Percentiles rank a stretch among this genome's conserved stretches.
These are phyloP conservation scores for Coptotermes formosanus DNA, from an alignment of 1,140 invertebrate species.

Conservation along the genomic window DNA sequence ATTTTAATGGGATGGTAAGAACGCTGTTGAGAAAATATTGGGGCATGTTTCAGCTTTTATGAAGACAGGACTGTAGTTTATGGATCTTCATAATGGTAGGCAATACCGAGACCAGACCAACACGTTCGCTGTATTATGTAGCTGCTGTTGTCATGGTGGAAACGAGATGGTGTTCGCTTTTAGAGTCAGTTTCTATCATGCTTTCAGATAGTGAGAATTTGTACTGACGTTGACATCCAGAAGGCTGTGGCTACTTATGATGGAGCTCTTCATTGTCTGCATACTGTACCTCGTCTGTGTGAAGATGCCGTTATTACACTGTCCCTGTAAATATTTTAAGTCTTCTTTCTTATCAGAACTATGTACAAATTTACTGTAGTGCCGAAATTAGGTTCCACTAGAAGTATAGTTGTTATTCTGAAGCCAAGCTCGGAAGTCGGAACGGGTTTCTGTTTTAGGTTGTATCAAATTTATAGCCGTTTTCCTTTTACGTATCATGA, in stretches of 20 bases:
- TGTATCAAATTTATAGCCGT: too few relatives aligned
- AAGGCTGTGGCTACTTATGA: not conserved
- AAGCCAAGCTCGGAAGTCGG: too few relatives aligned
- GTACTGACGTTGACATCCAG: not conserved
- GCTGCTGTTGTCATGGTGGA: not conserved
- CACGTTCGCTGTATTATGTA: not conserved
- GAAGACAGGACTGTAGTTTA: conserved; percentile 30
- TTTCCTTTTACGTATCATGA: too few relatives aligned
- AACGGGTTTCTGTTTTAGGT: too few relatives aligned
- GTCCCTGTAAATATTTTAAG: conserved; percentile 7
- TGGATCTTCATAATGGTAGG: conserved; percentile 30
- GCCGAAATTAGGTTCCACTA: not conserved
- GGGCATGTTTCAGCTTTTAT: conserved; percentile 32
- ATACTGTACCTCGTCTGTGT: not conserved
- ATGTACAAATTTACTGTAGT: not conserved
- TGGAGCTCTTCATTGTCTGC: not conserved
- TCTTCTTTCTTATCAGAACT: not conserved
- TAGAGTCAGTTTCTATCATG: too few relatives aligned
- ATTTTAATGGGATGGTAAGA: conserved; percentile 32
- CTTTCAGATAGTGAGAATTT: too few relatives aligned
- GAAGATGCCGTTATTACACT: not conserved
- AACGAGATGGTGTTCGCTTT: not conserved
- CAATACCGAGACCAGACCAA: not conserved
- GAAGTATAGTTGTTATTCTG: not conserved
- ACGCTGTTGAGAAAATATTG: conserved; percentile 25